Evolutionary conservation across 37 sponge, comb jelly and placozoan genomes (phyloP).

Genomic region (Mnemiopsis leidyi): DNA sequence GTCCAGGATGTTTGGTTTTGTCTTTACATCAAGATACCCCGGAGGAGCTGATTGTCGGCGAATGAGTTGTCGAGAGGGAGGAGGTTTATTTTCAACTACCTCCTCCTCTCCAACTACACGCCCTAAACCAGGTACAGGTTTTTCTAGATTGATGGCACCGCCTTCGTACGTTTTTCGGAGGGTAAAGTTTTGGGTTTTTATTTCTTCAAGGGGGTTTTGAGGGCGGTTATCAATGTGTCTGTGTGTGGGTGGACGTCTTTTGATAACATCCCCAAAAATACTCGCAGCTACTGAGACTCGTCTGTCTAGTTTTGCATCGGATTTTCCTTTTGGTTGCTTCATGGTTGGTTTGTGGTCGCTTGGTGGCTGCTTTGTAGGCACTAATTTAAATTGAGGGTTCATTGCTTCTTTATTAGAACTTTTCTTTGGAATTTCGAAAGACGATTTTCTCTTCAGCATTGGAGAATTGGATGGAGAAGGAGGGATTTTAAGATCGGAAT

Average conservation of each 20-base stretch:
- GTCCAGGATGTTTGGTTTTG: background rate
- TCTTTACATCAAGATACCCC: background rate
- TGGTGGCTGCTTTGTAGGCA: background rate
- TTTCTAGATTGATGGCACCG: background rate
- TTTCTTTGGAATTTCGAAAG: background rate
- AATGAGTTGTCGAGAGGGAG: background rate
- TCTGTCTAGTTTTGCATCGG: background rate
- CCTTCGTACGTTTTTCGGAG: background rate
- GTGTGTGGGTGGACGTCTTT: background rate
- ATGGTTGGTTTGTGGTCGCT: background rate
- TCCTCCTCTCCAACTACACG: background rate
- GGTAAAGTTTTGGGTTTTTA: background rate
- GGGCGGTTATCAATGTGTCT: background rate
- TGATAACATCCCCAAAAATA: constrained; percentile 12
- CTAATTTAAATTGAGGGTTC: background rate
- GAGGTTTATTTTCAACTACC: background rate
- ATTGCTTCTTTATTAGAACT: background rate
- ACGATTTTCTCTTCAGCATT: background rate
- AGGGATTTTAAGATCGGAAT: background rate
- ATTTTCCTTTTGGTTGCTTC: background rate
- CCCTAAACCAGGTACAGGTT: constrained; percentile 24
- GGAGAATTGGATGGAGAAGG: constrained; percentile 18
- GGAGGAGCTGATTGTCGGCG: constrained; percentile 14
- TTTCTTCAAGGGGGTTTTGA: background rate
- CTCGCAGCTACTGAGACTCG: constrained; percentile 18